Conservation (phyloP, 23 tunicate species). For the Clavelina lepadiformis region DNA sequence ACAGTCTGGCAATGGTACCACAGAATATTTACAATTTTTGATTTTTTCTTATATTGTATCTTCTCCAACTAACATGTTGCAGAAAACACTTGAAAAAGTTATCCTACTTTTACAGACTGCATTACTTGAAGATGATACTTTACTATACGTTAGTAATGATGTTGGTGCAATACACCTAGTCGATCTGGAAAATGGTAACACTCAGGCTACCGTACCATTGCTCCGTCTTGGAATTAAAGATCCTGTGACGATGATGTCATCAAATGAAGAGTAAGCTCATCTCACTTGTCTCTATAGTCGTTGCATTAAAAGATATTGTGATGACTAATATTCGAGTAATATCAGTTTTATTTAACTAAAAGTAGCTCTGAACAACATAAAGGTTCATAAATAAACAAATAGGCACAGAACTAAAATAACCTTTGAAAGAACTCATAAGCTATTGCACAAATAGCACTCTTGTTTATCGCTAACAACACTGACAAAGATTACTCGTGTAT, state of each 20-base stretch:
- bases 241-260: background rate
- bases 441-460: too few species aligned
- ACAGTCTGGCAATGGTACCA: slow-evolving; percentile 18
- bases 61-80: background rate
- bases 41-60: background rate
- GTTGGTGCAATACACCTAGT: slow-evolving; percentile 18
- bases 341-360: too few species aligned
- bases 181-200: slow-evolving; percentile 15
- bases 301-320: too few species aligned
- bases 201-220: background rate
- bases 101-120: slow-evolving; percentile 3
- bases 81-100: background rate
- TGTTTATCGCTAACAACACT: too few species aligned
- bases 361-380: too few species aligned
- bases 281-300: too few species aligned
- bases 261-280: slow-evolving; percentile 8
- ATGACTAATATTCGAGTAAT: too few species aligned
- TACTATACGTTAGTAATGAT: slow-evolving; percentile 31
- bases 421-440: too few species aligned
- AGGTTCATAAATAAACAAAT: too few species aligned
- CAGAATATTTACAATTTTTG: background rate
- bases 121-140: slow-evolving; percentile 20
- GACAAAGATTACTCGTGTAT: too few species aligned
- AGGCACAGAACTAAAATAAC: too few species aligned
- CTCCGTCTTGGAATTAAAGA: background rate